phyloP scores from a whole-genome alignment of 2,888 invertebrate species.

The Acrobasis suavella region DNA sequence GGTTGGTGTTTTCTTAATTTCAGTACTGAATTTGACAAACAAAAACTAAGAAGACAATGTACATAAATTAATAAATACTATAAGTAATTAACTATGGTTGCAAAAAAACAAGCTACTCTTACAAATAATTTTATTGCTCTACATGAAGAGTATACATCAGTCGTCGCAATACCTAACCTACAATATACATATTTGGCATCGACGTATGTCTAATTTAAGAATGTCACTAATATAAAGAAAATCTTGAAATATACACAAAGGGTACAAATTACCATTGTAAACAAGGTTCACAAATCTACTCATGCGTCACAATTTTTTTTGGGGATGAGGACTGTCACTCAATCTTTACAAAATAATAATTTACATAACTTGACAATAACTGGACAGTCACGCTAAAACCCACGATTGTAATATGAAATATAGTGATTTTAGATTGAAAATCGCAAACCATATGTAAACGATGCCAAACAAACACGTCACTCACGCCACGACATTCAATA shows the following conservation, averaged over 20 bases:
- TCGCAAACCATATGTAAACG: neutral
- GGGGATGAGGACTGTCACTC: neutral
- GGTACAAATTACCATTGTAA: neutral
- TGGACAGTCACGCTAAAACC: neutral
- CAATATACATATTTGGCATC: slow-evolving; percentile 15
- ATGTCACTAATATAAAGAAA: neutral
- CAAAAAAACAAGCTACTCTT: slow-evolving; percentile 5
- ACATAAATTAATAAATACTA: no score
- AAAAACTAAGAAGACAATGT: neutral
- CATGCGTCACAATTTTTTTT: neutral
- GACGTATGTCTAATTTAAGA: neutral
- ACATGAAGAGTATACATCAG: slow-evolving; percentile 6
- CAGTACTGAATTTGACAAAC: no score
- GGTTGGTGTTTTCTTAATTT: no score
- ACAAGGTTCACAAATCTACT: neutral
- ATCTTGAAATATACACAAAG: neutral
- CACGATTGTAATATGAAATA: neutral
- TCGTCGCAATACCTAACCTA: slow-evolving; percentile 11
- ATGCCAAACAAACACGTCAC: neutral
- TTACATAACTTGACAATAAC: slow-evolving; percentile 2
- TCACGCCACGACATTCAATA: slow-evolving; percentile 6
- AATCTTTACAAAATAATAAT: neutral
- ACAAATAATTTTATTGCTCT: slow-evolving; percentile 21
- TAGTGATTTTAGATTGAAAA: neutral
- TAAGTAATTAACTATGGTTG: neutral